Evolutionary conservation across 2,888 invertebrate species (phyloP), one percentile per base, ranked within the genome.

Genomic region (Tachina lurida): DNA sequence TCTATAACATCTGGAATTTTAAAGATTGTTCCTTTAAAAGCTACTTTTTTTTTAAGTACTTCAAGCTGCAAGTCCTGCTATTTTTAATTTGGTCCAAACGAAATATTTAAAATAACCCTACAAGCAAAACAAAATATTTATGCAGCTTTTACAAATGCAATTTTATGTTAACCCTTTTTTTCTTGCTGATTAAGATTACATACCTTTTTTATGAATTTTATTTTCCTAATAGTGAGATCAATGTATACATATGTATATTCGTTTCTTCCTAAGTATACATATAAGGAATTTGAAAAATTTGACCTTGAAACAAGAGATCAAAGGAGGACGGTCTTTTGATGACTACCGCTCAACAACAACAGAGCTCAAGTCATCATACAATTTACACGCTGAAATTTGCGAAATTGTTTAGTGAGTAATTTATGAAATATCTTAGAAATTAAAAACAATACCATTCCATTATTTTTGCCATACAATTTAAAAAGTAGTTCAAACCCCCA

Each of bases 251-350:
- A n/a, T n/a, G n/a, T n/a, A n/a, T n/a, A n/a, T n/a, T 60, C 4
- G 31, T 71, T 76, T 67, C 68, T 1, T 54, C 12, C 62, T 65
- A 77, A 67, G 54, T 60, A 65, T 39, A 60, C 17, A 1, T 12
- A 13, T 45, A 73, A 65, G 31, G 71, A 74, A 81, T 82, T 82
- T 60, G 2, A 77, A 77, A 75, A 12, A 82, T 82, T 62, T 82
- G 85, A 85, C 85, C 81, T 85, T 85, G 81, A 62, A 68, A 15
- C 49, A 52, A 41, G 31, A 62, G 76, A 76, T 75, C 76, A 84
- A 84, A 80, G 39, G 56, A 65, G 47, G n/a, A 22, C 10, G 15
- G 31, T 2, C 58, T 60, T 84, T 84, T 84, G 80, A 80, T 45
- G 15, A 52, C 19, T 17, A 12, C 80, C 80, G 84, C 80, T 47